These are phyloP conservation scores for Invenusta paracnida DNA, from an alignment of 2,888 invertebrate genomes.

Conservation along the genomic window DNA sequence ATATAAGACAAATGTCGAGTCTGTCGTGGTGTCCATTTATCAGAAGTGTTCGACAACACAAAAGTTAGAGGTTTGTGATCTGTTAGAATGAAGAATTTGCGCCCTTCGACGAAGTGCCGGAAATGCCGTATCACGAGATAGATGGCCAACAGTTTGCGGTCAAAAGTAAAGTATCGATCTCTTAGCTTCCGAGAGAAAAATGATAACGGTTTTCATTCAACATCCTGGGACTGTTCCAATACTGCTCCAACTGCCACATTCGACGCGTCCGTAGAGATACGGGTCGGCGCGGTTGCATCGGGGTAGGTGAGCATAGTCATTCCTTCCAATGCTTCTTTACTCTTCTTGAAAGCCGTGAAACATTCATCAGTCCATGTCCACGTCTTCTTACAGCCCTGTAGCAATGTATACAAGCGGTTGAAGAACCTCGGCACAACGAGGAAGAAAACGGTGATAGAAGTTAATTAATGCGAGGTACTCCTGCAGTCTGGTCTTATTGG, in stretches of 20 bases:
- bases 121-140: constrained; percentile 44
- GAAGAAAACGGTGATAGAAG: constrained; percentile 47
- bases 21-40: background rate
- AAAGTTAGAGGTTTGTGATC: constrained; percentile 50
- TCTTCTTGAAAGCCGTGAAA: constrained; percentile 11
- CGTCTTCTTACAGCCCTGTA: background rate
- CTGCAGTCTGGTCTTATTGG: background rate
- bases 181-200: constrained; percentile 43
- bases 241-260: constrained; percentile 18
- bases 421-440: constrained; percentile 33
- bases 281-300: background rate
- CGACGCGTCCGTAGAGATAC: constrained; percentile 15
- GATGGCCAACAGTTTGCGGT: constrained; percentile 24
- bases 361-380: constrained; percentile 15
- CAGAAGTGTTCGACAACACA: constrained; percentile 53
- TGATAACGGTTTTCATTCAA: constrained; percentile 42
- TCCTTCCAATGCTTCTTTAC: background rate
- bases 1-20: constrained; percentile 4
- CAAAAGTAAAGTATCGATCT: constrained; percentile 9
- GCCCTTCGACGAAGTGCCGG: constrained; percentile 51
- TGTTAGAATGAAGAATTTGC: constrained; percentile 51
- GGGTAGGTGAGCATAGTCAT: background rate
- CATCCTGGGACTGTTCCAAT: constrained; percentile 21
- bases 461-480: constrained; percentile 44
- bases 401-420: background rate